phyloP scores from a whole-genome alignment of 1,140 invertebrate genomes.

The Hycleus cichorii region DNA sequence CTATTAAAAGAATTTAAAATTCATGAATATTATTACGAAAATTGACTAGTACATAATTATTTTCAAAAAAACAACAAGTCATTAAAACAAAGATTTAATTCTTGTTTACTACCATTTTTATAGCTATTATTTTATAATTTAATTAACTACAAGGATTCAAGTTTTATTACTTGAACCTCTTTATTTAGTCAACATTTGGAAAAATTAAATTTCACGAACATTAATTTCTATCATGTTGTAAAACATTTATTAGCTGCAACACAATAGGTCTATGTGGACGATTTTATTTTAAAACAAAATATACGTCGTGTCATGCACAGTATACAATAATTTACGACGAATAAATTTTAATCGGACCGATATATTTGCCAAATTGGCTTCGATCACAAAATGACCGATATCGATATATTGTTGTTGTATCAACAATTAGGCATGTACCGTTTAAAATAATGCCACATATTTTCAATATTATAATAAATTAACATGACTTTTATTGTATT shows the following conservation, averaged over 20 bases:
- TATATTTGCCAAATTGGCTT: slow-evolving; percentile 12
- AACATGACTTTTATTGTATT: slow-evolving; percentile 22
- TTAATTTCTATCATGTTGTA: not conserved
- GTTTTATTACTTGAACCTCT: too few species aligned
- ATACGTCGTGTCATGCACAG: slow-evolving; percentile 7
- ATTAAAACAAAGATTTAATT: too few species aligned
- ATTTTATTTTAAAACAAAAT: slow-evolving; percentile 13
- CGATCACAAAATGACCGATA: slow-evolving; percentile 2
- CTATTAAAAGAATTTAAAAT: too few species aligned
- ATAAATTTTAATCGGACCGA: slow-evolving; percentile 12
- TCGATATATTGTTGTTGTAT: not conserved
- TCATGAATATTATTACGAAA: too few species aligned
- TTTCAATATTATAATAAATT: too few species aligned
- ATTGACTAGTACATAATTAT: too few species aligned
- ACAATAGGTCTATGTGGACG: slow-evolving; percentile 6
- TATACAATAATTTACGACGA: slow-evolving; percentile 12
- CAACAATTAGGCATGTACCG: too few species aligned
- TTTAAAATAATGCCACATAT: too few species aligned
- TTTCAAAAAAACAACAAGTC: too few species aligned
- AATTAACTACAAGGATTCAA: too few species aligned
- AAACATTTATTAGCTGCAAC: slow-evolving; percentile 11
- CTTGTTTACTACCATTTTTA: not conserved
- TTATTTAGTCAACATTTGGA: too few species aligned
- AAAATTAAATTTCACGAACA: too few species aligned
- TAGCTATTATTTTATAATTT: not conserved